These are phyloP conservation scores for Corynorhinus townsendii DNA, from an alignment of 2,113 vertebrate genomes.

Conservation along the genomic window DNA sequence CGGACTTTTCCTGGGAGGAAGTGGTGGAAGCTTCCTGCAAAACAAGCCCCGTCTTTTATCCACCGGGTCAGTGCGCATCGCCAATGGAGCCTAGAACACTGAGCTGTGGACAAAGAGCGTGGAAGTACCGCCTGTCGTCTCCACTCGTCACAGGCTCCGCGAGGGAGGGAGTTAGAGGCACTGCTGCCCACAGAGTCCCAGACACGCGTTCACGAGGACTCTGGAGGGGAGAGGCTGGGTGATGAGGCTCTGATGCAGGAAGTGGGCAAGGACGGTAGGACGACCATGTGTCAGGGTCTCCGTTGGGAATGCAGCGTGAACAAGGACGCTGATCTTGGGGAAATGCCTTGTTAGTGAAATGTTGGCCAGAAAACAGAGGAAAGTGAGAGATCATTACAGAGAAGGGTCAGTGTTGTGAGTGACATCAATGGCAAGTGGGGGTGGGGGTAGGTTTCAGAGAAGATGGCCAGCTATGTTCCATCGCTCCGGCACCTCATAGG, in stretches of 20 bases:
- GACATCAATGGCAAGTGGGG: rapidly evolving
- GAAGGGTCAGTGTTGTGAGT: rapidly evolving
- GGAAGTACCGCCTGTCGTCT: neutral
- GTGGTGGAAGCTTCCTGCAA: slow-evolving; percentile 80
- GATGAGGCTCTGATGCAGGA: neutral
- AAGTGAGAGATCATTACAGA: neutral
- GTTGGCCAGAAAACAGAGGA: neutral
- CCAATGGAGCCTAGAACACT: too few relatives aligned
- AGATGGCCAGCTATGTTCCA: rapidly evolving
- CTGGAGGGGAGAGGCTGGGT: neutral
- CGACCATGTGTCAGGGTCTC: neutral
- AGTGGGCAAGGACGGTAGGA: too few relatives aligned
- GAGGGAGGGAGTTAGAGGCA: neutral
- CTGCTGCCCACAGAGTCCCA: too few relatives aligned
- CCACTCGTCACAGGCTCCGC: neutral
- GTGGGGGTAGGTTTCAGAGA: neutral
- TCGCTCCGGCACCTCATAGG: rapidly evolving
- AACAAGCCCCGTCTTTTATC: neutral
- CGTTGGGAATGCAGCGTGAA: neutral
- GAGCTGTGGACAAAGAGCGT: too few relatives aligned
- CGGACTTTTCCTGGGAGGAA: slow-evolving; percentile 75
- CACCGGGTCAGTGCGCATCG: neutral
- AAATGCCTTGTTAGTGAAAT: neutral
- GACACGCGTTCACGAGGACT: too few relatives aligned
- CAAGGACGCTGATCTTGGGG: rapidly evolving